These are phyloP conservation scores for Hemiscyllium ocellatum DNA, from an alignment of 2,113 vertebrate genomes.

Conservation along the genomic window DNA sequence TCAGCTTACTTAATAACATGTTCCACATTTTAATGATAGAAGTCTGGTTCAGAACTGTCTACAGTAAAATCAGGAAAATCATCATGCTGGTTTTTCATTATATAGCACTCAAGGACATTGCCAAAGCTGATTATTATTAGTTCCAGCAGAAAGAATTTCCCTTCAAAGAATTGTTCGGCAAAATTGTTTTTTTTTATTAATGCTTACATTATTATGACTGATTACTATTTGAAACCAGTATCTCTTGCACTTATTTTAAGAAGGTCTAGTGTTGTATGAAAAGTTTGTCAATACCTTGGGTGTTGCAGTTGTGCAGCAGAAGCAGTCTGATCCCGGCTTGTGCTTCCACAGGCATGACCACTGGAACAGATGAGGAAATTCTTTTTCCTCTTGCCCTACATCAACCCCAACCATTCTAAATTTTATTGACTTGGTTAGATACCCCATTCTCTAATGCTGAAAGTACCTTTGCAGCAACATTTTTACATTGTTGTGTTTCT, in stretches of 20 bases:
- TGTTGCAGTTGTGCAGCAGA: neutral
- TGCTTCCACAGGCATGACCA: neutral
- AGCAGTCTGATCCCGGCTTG: neutral
- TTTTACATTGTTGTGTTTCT: neutral
- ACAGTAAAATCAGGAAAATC: neutral
- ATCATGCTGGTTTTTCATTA: neutral
- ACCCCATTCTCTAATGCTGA: neutral
- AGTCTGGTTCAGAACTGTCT: neutral
- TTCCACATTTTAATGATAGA: neutral
- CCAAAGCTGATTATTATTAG: neutral
- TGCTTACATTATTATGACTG: too few species aligned
- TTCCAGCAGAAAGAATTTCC: neutral
- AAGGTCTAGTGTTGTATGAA: neutral
- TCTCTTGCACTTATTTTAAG: neutral
- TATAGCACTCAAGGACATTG: neutral
- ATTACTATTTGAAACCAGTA: neutral
- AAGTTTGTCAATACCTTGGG: neutral
- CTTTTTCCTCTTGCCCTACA: neutral
- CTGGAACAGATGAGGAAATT: neutral
- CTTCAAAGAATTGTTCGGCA: too few species aligned
- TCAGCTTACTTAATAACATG: neutral
- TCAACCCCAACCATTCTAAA: neutral
- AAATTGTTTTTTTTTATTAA: too few species aligned
- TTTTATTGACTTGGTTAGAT: neutral
- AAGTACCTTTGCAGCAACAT: neutral